Percentiles rank a stretch among this genome's conserved stretches.
phyloP scores from a whole-genome alignment of 2,113 vertebrate genomes.

The Epinephelus cyanopodus region DNA sequence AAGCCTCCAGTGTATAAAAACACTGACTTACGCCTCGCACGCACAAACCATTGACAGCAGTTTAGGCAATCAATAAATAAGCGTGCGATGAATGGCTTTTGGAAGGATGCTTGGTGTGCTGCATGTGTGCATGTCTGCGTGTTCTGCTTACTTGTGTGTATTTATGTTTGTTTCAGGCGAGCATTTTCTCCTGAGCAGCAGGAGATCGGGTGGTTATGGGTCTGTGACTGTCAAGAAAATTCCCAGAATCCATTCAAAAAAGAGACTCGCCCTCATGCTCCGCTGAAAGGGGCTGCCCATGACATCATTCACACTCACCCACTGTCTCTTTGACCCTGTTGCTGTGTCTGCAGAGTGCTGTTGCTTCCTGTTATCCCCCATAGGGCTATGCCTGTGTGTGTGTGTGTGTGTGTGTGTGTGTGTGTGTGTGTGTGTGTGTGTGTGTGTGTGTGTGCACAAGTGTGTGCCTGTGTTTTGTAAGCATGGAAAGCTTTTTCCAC shows the following conservation, averaged over 20 bases:
- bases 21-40: conserved; percentile 1
- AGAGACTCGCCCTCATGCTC: conserved; percentile 38
- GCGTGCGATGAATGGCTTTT: conserved; percentile 21
- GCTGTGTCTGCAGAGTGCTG: conserved; percentile 42
- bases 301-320: conserved; percentile 63
- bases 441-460: neutral
- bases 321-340: conserved; percentile 57
- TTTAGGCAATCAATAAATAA: conserved; percentile 34
- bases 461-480: conserved; percentile 22
- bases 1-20: conserved; percentile 44
- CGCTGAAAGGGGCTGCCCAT: conserved; percentile 52
- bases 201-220: conserved; percentile 31
- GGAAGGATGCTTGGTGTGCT: conserved; percentile 30
- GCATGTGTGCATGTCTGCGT: conserved; percentile 21
- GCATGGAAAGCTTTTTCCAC: conserved; percentile 39
- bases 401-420: neutral
- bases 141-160: conserved; percentile 13
- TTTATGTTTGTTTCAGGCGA: conserved; percentile 59
- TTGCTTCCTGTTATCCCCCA: conserved; percentile 46
- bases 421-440: conserved; percentile 18
- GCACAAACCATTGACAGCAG: neutral
- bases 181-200: conserved; percentile 25
- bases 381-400: neutral
- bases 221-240: conserved; percentile 33
- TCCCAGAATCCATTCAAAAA: conserved; percentile 53